Conservation (phyloP, 2,113 vertebrate species). For the Butorides virescens region DNA sequence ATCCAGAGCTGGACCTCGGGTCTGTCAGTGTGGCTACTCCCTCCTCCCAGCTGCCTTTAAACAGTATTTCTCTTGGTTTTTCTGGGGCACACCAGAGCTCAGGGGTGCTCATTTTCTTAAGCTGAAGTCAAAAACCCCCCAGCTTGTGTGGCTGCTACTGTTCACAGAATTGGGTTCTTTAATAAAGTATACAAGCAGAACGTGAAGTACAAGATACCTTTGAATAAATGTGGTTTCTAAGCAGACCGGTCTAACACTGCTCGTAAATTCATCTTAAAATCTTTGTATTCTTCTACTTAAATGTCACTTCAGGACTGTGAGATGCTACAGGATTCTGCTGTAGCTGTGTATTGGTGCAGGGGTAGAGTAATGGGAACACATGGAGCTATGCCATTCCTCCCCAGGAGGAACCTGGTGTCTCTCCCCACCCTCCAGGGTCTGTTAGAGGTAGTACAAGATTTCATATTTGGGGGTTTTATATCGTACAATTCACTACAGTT, state of each 20-base stretch:
- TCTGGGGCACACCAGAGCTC: neutral
- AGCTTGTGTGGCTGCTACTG: neutral
- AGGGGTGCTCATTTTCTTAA: neutral
- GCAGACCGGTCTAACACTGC: neutral
- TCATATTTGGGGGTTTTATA: neutral
- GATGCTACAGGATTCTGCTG: neutral
- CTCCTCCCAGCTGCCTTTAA: neutral
- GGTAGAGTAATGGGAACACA: neutral
- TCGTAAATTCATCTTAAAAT: neutral
- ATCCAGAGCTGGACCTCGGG: neutral
- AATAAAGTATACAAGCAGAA: neutral
- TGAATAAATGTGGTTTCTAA: neutral
- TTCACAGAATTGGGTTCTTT: neutral
- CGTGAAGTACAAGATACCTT: neutral
- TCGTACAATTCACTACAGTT: neutral
- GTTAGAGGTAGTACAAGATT: neutral
- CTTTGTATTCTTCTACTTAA: neutral
- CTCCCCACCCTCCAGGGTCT: neutral
- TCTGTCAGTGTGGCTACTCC: neutral
- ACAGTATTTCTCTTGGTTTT: neutral
- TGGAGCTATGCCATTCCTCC: neutral
- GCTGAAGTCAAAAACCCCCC: rapidly evolving
- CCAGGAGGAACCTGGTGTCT: neutral
- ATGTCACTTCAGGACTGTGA: neutral
- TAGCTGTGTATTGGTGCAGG: neutral